phyloP scores from a whole-genome alignment of 2,113 vertebrate species.

The Heterotis niloticus region DNA sequence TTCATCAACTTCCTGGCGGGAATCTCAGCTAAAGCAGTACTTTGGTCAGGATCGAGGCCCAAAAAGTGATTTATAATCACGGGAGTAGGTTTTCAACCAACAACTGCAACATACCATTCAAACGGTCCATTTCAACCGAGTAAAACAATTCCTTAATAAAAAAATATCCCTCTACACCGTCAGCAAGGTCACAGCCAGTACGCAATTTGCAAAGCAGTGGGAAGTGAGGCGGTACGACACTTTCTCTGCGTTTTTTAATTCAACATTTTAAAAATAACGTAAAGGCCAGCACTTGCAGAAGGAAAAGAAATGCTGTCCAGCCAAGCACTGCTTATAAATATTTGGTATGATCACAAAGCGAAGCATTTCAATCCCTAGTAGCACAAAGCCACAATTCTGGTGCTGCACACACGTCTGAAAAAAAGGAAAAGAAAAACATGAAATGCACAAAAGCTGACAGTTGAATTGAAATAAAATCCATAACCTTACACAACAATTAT shows the following conservation, averaged over 20 bases:
- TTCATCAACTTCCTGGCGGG: too few species aligned
- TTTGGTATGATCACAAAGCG: background rate
- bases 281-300: background rate
- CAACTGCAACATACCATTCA: too few species aligned
- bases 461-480: constrained; percentile 16
- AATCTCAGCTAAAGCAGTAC: too few species aligned
- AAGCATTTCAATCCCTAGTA: background rate
- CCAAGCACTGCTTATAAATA: constrained; percentile 9
- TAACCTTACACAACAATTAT: background rate
- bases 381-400: background rate
- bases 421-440: too few species aligned
- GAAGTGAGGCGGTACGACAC: background rate
- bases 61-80: too few species aligned
- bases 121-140: too few species aligned
- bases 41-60: too few species aligned
- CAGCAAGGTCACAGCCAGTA: background rate
- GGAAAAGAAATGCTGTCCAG: background rate
- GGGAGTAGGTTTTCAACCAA: too few species aligned
- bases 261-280: background rate
- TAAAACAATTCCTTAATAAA: too few species aligned
- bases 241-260: background rate
- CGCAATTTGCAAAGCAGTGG: background rate
- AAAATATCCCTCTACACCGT: background rate
- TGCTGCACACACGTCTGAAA: background rate
- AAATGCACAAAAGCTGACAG: constrained; percentile 10